A percentile compares a stretch with the other conserved stretches of the same genome.
phyloP scores from a whole-genome alignment of 2,888 invertebrate genomes.

The Nycteola revayana region DNA sequence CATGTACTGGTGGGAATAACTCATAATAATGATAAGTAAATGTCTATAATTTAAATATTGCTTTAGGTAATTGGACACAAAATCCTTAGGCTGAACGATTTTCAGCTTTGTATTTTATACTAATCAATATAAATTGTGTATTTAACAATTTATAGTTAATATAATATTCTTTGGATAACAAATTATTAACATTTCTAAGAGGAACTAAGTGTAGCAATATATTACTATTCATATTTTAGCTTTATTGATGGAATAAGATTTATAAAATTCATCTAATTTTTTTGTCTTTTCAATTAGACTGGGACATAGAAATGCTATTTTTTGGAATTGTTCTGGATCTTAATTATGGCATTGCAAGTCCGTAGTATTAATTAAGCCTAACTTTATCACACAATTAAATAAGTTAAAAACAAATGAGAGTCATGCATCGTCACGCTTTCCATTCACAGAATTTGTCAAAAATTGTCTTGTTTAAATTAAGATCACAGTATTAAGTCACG shows the following conservation, averaged over 20 bases:
- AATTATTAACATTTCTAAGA: slow-evolving; percentile 77
- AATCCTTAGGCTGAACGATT: slow-evolving; percentile 41
- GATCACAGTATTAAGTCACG: slow-evolving; percentile 82
- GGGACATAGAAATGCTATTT: slow-evolving; percentile 69
- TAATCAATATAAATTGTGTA: slow-evolving; percentile 62
- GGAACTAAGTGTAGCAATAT: slow-evolving; percentile 70
- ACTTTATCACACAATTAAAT: slow-evolving; percentile 74
- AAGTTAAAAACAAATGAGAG: slow-evolving; percentile 66
- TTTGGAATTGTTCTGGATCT: slow-evolving; percentile 66
- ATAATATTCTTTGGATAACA: slow-evolving; percentile 80
- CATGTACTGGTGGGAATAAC: slow-evolving; percentile 73
- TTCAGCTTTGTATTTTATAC: slow-evolving; percentile 55
- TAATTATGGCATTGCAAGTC: slow-evolving; percentile 70
- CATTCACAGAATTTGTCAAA: slow-evolving; percentile 75
- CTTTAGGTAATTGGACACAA: slow-evolving; percentile 62
- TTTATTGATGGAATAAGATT: slow-evolving; percentile 41
- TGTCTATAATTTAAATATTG: slow-evolving; percentile 73
- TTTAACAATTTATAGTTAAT: slow-evolving; percentile 68
- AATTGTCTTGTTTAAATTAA: slow-evolving; percentile 78
- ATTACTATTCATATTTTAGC: slow-evolving; percentile 44
- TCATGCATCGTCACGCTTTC: slow-evolving; percentile 60
- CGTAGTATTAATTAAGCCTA: slow-evolving; percentile 66
- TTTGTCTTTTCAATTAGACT: slow-evolving; percentile 41
- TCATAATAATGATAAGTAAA: slow-evolving; percentile 58
- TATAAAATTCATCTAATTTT: slow-evolving; percentile 35